Base-by-base conservation (phyloP, 2,113 vertebrate species). In the Nesoenas mayeri region DNA sequence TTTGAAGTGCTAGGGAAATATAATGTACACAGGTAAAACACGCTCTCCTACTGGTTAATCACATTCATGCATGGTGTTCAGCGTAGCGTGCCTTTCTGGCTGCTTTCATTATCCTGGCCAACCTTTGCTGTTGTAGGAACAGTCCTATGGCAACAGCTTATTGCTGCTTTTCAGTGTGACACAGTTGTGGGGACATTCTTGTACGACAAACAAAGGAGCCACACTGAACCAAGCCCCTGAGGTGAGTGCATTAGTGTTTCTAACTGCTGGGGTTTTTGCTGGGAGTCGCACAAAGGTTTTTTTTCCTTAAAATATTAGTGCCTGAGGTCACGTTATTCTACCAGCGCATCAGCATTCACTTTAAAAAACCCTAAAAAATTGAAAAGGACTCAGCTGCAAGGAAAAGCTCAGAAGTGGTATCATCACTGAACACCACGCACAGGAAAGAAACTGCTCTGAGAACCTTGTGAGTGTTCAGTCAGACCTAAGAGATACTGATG, bases 61-160 rank as follows among this genome's bases (percentile, higher is more conserved):
- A 28, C 51, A 8, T 5, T 3, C 26, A 5, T 9, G 66, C 82
- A 0, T 51, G 62, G 1, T 1, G 10, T 5, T 42, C 56, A 20
- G 44, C 2, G 3, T 9, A 57, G 54, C 2, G 6, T 40, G 25
- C 22, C 48, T 71, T 54, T 57, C 87, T 51, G 88, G 40, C 64
- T 64, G 57, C 66, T 80, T 65, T 61, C 72, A 11, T 40, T 32
- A 7, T 2, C 38, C 88, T 13, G 69, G 47, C 54, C 40, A 57
- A 62, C 48, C 79, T 10, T 20, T 14, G 4, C 82, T 51, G 62
- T 80, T 75, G 79, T 78, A 10, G 13, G 70, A 77, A 31, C 73
- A 60, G 77, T 9, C 18, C 13, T 11, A 3, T 7, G 32, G 80
- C 0, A 0, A 62, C 2, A 9, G 77, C 58, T 42, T 22, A 10